phyloP scores from a whole-genome alignment of 2,888 invertebrate genomes.

The Lasioglossum figueresi region DNA sequence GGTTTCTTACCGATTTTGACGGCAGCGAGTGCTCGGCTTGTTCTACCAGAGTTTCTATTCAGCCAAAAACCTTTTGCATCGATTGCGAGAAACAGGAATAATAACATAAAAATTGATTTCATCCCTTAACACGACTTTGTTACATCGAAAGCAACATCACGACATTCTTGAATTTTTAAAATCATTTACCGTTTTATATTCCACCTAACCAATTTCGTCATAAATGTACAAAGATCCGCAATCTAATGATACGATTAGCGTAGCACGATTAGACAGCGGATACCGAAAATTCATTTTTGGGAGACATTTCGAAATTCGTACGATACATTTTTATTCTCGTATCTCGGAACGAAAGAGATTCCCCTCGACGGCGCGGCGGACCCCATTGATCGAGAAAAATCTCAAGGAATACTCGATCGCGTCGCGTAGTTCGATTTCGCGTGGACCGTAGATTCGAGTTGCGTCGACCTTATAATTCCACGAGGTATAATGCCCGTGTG shows the following conservation, averaged over 20 bases:
- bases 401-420: not conserved
- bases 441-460: conserved; percentile 53
- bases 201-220: too few relatives aligned
- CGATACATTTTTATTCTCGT: not conserved
- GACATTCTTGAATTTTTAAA: too few relatives aligned
- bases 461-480: conserved; percentile 68
- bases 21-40: not conserved
- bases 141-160: too few relatives aligned
- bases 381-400: not conserved
- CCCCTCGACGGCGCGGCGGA: not conserved
- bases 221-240: too few relatives aligned
- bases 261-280: too few relatives aligned
- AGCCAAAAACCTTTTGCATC: too few relatives aligned
- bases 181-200: too few relatives aligned
- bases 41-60: not conserved
- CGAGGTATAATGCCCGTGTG: conserved; percentile 59
- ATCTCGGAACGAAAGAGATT: conserved; percentile 6
- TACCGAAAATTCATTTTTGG: not conserved
- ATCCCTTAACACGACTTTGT: too few relatives aligned
- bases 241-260: too few relatives aligned
- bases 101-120: too few relatives aligned
- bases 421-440: conserved; percentile 38
- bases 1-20: not conserved
- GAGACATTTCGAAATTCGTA: not conserved
- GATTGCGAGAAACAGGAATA: too few relatives aligned